These are phyloP conservation scores for Bos indicus DNA, from an alignment of 2,113 vertebrate genomes.

Conservation along the genomic window DNA sequence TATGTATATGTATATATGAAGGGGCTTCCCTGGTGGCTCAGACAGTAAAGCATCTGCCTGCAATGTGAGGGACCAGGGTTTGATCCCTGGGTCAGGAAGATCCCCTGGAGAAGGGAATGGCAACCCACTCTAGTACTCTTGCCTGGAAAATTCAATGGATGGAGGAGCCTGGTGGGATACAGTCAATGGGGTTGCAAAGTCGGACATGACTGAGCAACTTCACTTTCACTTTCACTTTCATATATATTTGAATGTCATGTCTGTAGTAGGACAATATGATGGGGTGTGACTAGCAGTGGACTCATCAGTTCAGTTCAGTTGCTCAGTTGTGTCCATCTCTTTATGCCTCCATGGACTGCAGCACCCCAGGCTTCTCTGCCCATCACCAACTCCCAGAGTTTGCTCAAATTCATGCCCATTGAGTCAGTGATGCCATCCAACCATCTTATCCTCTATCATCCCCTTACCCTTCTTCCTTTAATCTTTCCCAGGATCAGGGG, in stretches of 20 bases:
- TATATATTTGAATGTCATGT: not conserved
- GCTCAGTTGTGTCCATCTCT: not conserved
- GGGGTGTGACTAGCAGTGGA: not conserved
- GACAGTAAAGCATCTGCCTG: not conserved
- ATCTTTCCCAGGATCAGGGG: not conserved
- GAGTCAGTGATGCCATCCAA: not conserved
- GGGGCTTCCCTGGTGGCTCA: not conserved
- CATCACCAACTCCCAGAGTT: not conserved
- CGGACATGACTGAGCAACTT: not conserved
- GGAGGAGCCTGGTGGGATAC: not conserved
- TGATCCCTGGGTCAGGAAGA: not conserved
- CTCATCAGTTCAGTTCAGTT: not conserved
- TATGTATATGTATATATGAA: not conserved
- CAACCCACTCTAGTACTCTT: not conserved
- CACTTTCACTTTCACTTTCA: not conserved
- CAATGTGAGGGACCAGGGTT: not conserved
- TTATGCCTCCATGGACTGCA: not conserved
- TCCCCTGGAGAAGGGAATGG: not conserved
- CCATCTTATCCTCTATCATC: not conserved
- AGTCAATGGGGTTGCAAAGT: not conserved
- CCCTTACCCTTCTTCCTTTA: not conserved
- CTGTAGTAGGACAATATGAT: accelerated
- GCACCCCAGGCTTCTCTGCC: not conserved
- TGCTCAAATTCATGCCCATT: not conserved
- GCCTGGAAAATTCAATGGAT: not conserved